Conservation (phyloP, 2,888 invertebrate species). For the Chrysolina oricalcia region DNA sequence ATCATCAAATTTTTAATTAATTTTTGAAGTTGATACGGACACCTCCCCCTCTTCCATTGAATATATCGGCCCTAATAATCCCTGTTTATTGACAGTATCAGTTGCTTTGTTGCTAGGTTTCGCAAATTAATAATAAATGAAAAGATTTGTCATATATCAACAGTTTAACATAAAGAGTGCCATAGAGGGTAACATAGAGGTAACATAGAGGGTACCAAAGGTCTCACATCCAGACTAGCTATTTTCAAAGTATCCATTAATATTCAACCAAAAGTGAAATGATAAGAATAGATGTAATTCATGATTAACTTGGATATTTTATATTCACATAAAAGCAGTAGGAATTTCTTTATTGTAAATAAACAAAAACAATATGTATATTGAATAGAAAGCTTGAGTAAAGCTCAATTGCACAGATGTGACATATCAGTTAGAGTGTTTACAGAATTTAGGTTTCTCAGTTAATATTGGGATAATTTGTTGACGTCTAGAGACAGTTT, state of each 20-base stretch:
- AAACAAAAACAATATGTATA: background rate
- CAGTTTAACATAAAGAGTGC: background rate
- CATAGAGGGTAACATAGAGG: no score
- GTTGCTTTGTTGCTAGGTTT: no score
- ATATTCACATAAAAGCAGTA: constrained; percentile 3
- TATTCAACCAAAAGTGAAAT: background rate
- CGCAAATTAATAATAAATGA: background rate
- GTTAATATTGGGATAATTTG: background rate
- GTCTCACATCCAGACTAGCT: background rate
- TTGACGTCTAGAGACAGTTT: background rate
- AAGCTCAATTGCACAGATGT: background rate
- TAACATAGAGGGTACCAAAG: constrained; percentile 8
- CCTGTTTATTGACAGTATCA: no score
- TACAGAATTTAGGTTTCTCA: constrained; percentile 6
- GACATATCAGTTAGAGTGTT: background rate
- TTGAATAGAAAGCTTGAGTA: background rate
- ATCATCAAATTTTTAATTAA: no score
- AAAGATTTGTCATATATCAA: background rate
- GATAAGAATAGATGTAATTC: constrained; percentile 2
- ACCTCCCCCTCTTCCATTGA: no score
- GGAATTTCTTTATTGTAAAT: background rate
- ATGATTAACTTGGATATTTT: constrained; percentile 1
- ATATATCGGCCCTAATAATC: no score
- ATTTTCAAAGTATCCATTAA: background rate
- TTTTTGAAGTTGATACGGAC: no score